Evolutionary conservation across 2,113 vertebrate species (phyloP), one percentile per base, ranked within the genome.

Genomic region (Cyanocitta stelleri): DNA sequence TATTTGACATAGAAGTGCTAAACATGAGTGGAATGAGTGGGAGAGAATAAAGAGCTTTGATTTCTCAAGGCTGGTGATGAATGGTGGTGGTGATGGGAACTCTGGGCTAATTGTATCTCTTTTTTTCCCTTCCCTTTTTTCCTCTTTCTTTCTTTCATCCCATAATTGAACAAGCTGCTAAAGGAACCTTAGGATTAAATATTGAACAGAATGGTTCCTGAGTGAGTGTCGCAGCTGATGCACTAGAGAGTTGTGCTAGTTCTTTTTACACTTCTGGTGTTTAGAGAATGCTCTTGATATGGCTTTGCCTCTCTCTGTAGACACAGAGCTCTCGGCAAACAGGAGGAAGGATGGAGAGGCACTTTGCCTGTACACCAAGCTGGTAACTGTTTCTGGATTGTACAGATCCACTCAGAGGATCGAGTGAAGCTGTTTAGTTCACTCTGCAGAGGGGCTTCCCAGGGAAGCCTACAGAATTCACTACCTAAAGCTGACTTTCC

Each of bases 111-210:
- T 68, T 82, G 58, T 75, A 9, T 68, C 48, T 48, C 5, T 16
- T 54, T 41, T 48, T 35, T 44, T 35, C 11, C 30, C 5, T 27
- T 16, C 5, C 4, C 2, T 18, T 49, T 52, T 46, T 39, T 10
- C 7, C 16, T 5, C 20, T 21, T 39, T 21, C 39, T 55, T 44
- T 41, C n/a, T 52, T 68, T 35, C 17, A 13, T 76, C 27, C 32
- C 21, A 16, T 72, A 83, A 89, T 58, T 87, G 52, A 79, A 67
- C 62, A 87, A 64, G 58, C n/a, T 85, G 44, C 82, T 96, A 32
- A 91, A 87, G 62, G 66, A 87, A 33, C 35, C 7, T 39, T 59
- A 74, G 66, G 52, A 78, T 94, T 95, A 94, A 91, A 64, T 79
- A 79, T 79, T 93, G 81, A 94, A 76, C 43, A 46, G 69, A 85